A percentile compares a stretch with the other conserved stretches of the same genome.
Conservation (phyloP, 2,797 vertebrate species). For the Allobates femoralis region DNA sequence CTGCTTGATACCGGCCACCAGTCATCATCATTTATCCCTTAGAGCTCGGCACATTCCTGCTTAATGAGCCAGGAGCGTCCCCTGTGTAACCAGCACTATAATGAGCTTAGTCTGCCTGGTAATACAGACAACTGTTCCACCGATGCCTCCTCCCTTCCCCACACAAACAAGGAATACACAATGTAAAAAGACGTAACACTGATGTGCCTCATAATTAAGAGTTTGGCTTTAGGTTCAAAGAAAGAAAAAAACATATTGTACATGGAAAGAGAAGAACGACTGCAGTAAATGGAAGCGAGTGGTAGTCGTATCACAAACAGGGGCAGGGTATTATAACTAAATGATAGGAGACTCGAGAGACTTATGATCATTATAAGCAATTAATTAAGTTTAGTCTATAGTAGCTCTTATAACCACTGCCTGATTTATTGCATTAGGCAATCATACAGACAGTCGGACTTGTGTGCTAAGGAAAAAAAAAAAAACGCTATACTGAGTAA, state of each 20-base stretch:
- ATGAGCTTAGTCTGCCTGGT: conserved; percentile 3
- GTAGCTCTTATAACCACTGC: too few relatives aligned
- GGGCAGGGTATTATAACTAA: neutral
- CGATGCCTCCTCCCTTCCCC: neutral
- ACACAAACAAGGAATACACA: neutral
- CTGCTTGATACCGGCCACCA: conserved; percentile 12
- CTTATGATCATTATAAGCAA: too few relatives aligned
- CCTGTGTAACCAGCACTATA: conserved; percentile 16
- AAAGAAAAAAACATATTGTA: neutral
- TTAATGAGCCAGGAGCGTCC: conserved; percentile 34
- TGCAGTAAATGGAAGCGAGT: neutral
- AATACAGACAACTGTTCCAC: neutral
- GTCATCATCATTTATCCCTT: conserved; percentile 23
- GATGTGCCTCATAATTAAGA: neutral
- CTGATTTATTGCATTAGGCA: too few relatives aligned
- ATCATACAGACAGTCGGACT: too few relatives aligned
- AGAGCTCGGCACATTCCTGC: conserved; percentile 18
- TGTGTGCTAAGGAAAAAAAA: too few relatives aligned
- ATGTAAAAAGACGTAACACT: neutral
- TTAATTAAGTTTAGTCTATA: too few relatives aligned
- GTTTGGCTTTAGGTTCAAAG: neutral
- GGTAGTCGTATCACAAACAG: neutral
- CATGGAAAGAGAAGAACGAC: neutral
- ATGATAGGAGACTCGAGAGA: neutral
- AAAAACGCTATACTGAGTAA: too few relatives aligned